phyloP scores from a whole-genome alignment of 2,113 vertebrate genomes.

The zebrafish (Danio rerio) region DNA sequence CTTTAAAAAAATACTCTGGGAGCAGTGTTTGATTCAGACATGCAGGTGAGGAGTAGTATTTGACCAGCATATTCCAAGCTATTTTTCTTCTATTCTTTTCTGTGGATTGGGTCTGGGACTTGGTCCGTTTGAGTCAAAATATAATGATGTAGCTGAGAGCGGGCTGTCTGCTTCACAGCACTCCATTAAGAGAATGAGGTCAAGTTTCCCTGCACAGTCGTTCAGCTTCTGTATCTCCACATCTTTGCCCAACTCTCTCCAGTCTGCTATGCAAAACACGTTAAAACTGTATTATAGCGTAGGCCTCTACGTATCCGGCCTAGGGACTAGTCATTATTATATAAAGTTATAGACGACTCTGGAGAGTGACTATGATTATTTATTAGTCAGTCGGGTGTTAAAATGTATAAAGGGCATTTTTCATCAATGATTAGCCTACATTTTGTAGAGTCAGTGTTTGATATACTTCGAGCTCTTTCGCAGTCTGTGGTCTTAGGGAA shows the following conservation, averaged over 20 bases:
- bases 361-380: background rate
- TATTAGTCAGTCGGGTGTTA: conserved; percentile 15
- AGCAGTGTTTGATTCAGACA: background rate
- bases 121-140: conserved; percentile 32
- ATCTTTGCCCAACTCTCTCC: conserved; percentile 17
- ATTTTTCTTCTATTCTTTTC: conserved; percentile 13
- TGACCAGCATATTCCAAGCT: conserved; percentile 12
- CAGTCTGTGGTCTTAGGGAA: background rate
- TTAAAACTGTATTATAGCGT: background rate
- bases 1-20: no score
- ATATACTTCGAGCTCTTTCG: background rate
- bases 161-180: conserved; percentile 39
- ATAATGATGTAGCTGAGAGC: conserved; percentile 39
- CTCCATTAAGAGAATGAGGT: conserved; percentile 44
- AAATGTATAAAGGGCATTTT: conserved; percentile 6
- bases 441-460: conserved; percentile 11
- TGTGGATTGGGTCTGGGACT: conserved; percentile 5
- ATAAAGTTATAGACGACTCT: conserved; percentile 4
- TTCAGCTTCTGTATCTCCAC: conserved; percentile 19
- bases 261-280: conserved; percentile 17
- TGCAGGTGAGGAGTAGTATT: conserved; percentile 4
- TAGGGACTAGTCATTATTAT: conserved; percentile 7
- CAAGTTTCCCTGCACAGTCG: conserved; percentile 30
- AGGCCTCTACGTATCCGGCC: background rate
- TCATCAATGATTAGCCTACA: background rate